Evolutionary conservation across 2,113 vertebrate species (phyloP).

Genomic region (Mixornis gularis): DNA sequence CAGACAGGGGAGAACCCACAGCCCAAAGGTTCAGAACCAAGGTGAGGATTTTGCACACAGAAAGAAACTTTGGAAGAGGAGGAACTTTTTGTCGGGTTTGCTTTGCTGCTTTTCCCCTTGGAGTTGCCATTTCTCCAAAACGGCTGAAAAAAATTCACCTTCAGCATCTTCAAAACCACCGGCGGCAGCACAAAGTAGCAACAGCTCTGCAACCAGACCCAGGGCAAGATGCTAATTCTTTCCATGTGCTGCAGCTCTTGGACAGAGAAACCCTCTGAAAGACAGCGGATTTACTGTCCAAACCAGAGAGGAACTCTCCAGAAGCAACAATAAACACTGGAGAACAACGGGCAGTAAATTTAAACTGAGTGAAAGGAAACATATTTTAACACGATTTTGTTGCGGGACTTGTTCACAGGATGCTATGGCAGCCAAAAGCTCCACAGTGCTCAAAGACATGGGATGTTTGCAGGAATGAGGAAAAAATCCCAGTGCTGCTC

Average conservation of each 20-base stretch:
- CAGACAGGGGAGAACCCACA: background rate
- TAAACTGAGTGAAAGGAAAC: constrained; percentile 11
- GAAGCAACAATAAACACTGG: constrained; percentile 33
- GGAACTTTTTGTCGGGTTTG: background rate
- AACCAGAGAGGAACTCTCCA: constrained; percentile 46
- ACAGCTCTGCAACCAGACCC: background rate
- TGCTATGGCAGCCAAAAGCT: background rate
- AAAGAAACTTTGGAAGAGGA: background rate
- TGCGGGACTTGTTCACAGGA: background rate
- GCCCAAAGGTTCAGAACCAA: background rate
- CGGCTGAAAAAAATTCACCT: background rate
- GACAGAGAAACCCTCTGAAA: background rate
- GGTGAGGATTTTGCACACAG: rapidly evolving
- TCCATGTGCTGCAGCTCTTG: constrained; percentile 41
- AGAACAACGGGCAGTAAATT: constrained; percentile 23
- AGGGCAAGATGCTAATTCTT: constrained; percentile 13
- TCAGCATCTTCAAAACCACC: background rate
- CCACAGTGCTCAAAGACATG: rapidly evolving
- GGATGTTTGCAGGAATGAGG: background rate
- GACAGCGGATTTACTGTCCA: background rate
- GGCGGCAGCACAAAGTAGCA: background rate
- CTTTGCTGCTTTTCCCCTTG: background rate
- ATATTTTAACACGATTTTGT: background rate
- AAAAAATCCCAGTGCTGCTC: background rate
- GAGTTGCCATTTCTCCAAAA: background rate